phyloP scores from a whole-genome alignment of 2,888 invertebrate species.

The Tetramorium bicarinatum region DNA sequence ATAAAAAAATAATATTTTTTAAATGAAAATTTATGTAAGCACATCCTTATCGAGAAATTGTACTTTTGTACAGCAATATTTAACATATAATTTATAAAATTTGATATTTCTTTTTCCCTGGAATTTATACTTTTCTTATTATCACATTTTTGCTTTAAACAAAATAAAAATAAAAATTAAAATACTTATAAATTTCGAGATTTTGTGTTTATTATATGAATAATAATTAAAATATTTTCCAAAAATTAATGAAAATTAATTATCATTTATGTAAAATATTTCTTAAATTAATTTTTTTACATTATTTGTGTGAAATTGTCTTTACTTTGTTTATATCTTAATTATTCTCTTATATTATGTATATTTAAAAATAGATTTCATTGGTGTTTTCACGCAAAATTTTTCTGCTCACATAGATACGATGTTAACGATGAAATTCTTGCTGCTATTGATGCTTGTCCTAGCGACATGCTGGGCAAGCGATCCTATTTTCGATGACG shows the following conservation, averaged over 20 bases:
- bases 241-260: not conserved
- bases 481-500: constrained; percentile 20
- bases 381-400: not conserved
- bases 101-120: not conserved
- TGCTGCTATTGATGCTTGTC: constrained; percentile 46
- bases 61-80: not conserved
- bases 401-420: not conserved
- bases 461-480: constrained; percentile 35
- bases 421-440: constrained; percentile 45
- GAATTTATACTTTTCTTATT: not conserved
- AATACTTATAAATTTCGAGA: not conserved
- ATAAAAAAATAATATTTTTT: not conserved
- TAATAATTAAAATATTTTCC: not conserved
- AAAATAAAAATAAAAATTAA: not conserved
- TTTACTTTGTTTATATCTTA: not conserved
- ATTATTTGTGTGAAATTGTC: not conserved
- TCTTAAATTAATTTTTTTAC: not conserved
- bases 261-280: not conserved
- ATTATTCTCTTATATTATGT: not conserved
- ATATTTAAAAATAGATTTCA: constrained; percentile 1
- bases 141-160: not conserved
- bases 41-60: not conserved
- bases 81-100: not conserved
- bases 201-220: not conserved
- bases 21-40: not conserved